Base-by-base conservation (phyloP, 2,888 invertebrate genomes). In the Torymus aiolomorphi region DNA sequence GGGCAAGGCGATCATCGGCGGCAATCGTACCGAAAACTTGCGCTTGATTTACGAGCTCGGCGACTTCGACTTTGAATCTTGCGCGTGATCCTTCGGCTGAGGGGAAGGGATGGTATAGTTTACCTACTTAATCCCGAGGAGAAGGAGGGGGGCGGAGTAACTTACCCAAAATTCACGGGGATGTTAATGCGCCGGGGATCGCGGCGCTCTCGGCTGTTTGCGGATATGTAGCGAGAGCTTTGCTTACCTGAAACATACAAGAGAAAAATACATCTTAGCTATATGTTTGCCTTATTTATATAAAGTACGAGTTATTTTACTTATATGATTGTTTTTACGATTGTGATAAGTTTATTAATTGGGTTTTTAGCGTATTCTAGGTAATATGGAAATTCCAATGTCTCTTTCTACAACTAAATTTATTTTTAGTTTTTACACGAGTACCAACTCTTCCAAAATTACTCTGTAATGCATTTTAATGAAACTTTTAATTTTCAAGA, bases 201-300 rank as follows among this genome's bases (percentile, higher is more conserved):
- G 31, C 11, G 24, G 62, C 5, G 59, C 18, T 54, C 5, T 11
- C n/a, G 54, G 52, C 49, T 67, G 54, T 63, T 24, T n/a, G 62
- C 24, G 61, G 18, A 20, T 67, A 16, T 18, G 8, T 42, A 42
- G 42, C 8, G 42, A 42, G 42, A 13, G 54, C 16, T 66, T 72
- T 67, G 49, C 77, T 80, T 80, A 80, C 80, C 74, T 77, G 74
- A 52, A 80, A 77, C 73, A 69, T 14, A 66, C 42, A 24, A 16
- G 18, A 61, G 18, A 13, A 79, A 5, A 77, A 13, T 3, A 2
- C 42, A 42, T 8, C 8, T 42, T 42, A 42, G 42, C 1, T 42
- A 5, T 42, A 42, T 8, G 31, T 5, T 31, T 4, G 31, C 4
- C 5, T 42, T 42, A 42, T 42, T 42, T 42, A 42, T 8, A 8